These are phyloP conservation scores for Nephrotoma flavescens DNA, from an alignment of 2,888 invertebrate genomes.

Conservation along the genomic window DNA sequence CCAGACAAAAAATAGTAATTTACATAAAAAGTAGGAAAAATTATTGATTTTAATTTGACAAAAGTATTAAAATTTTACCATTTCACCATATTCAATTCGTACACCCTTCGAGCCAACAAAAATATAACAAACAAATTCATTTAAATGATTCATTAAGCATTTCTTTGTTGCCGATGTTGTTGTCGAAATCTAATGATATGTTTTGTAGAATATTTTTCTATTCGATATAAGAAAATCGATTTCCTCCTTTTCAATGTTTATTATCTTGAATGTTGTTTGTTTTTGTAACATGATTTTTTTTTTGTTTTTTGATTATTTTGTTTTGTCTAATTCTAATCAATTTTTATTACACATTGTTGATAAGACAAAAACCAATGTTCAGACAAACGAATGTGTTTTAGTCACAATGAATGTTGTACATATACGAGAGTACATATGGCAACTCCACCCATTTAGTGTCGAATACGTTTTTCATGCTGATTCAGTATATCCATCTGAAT, in stretches of 20 bases:
- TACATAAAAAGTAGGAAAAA: neutral
- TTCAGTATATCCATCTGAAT: too few species aligned
- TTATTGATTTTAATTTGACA: neutral
- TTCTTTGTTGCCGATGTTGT: neutral
- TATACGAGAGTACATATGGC: neutral
- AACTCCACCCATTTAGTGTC: neutral
- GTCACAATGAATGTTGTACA: neutral
- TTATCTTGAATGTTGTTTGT: neutral
- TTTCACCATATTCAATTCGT: neutral
- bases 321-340: neutral
- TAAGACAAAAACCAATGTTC: neutral
- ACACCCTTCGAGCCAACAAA: neutral
- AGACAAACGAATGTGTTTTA: neutral
- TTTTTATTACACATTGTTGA: neutral
- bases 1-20: neutral
- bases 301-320: too few species aligned
- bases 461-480: neutral
- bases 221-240: neutral
- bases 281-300: neutral
- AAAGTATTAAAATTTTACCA: neutral
- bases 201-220: neutral
- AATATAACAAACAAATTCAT: neutral
- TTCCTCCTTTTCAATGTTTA: neutral
- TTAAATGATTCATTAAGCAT: neutral
- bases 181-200: neutral